Conservation (phyloP, 1,140 invertebrate genomes). For the Heterodera carotae region DNA sequence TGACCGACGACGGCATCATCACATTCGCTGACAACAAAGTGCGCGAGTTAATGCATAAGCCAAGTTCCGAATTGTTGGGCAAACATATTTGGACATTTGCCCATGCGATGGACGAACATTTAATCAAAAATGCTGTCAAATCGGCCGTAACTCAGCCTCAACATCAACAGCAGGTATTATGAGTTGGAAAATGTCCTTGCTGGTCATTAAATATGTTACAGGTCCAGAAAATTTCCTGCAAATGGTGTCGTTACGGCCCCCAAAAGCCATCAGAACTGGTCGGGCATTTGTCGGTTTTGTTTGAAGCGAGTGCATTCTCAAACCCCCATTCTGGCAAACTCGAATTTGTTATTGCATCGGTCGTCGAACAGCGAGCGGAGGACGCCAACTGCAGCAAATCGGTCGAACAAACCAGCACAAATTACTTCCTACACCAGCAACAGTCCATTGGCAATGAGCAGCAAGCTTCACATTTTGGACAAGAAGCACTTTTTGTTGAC, state of each 20-base stretch:
- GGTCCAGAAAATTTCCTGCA: conserved; percentile 22
- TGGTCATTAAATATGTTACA: background rate
- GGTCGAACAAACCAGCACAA: background rate
- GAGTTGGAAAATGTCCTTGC: background rate
- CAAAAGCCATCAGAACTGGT: background rate
- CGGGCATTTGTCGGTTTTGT: conserved; percentile 24
- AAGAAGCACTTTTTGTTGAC: background rate
- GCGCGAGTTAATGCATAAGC: conserved; percentile 43
- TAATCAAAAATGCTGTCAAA: conserved; percentile 49
- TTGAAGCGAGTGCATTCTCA: conserved; percentile 58
- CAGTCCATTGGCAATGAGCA: background rate
- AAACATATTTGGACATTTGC: conserved; percentile 55
- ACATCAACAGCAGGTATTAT: conserved; percentile 42
- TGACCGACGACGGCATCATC: conserved; percentile 59
- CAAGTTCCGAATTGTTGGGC: conserved; percentile 46
- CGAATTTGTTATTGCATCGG: conserved; percentile 60
- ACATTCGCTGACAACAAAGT: conserved; percentile 60
- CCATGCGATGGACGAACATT: conserved; percentile 54
- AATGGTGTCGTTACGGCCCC: conserved; percentile 26
- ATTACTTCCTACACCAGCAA: background rate
- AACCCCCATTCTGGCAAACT: conserved; percentile 63
- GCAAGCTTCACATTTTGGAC: background rate
- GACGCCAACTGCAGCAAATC: background rate
- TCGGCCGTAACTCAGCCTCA: conserved; percentile 44
- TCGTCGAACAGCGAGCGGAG: conserved; percentile 10